Evolutionary conservation across 2,797 vertebrate species (phyloP), one percentile per base, ranked within the genome.

Genomic region (Zalophus californianus): DNA sequence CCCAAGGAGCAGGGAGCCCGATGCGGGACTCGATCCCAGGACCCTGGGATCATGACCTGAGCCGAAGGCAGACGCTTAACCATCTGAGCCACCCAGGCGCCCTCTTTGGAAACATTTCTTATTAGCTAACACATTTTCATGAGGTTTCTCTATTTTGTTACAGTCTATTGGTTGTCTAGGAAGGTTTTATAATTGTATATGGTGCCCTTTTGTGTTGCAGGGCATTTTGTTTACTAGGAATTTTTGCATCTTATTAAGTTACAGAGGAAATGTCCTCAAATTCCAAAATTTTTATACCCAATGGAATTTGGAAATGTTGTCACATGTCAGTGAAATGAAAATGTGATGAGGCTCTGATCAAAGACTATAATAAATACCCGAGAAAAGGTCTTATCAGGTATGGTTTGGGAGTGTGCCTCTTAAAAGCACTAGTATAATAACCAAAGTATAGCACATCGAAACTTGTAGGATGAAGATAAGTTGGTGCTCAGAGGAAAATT

Each of bases 161-260:
- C 9, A 50, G 27, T 75, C 21, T 52, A 11, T 8, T 95, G 29
- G 8, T 32, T 95, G 66, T 15, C 29, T 54, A 70, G 58, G 25
- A 77, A 85, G 16, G 25, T 77, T 96, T 90, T 48, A 29, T 88
- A 86, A 73, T 62, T 66, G 72, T 20, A 87, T 50, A 90, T 32
- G 10, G 13, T 60, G 7, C 11, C 3, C 4, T 54, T 73, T n/a
- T 89, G 79, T 73, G 86, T 78, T 86, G 84, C 14, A 79, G 44
- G 16, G 2, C 6, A 72, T 52, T 94, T 86, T 75, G 2, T 52
- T 95, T 78, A 23, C 16, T 56, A 56, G 18, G 48, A 18, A 70
- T 70, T 73, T 93, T 94, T 90, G 86, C 56, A 88, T 62, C 29
- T 91, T 66, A 73, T 50, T 95, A 12, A 38, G 7, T 29, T 96